phyloP scores from a whole-genome alignment of 2,113 vertebrate genomes.

The Merops nubicus region DNA sequence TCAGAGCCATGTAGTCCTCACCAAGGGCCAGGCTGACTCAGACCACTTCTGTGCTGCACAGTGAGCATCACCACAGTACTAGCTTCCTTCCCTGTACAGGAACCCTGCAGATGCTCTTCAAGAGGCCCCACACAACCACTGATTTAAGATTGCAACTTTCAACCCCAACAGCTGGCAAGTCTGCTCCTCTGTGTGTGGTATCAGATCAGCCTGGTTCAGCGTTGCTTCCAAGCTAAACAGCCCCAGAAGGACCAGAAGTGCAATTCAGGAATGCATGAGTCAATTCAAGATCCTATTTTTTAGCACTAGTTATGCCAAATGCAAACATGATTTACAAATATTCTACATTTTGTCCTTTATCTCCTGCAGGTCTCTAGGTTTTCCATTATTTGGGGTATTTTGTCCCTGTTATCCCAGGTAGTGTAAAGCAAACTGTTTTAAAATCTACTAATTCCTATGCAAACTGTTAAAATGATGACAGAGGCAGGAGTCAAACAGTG shows the following conservation, averaged over 20 bases:
- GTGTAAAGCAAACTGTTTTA: neutral
- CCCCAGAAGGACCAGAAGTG: neutral
- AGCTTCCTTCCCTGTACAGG: neutral
- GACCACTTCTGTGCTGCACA: rapidly evolving
- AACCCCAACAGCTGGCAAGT: neutral
- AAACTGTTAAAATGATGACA: neutral
- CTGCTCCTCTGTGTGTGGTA: too few species aligned
- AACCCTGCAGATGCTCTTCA: neutral
- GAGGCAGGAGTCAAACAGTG: neutral
- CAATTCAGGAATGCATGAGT: neutral
- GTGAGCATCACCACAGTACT: neutral
- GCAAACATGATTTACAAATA: neutral
- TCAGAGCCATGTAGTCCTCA: neutral
- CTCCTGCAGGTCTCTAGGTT: neutral
- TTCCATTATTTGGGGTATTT: neutral
- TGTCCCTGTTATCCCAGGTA: neutral
- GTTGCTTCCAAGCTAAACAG: neutral
- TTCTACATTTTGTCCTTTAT: neutral
- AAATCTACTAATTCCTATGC: neutral
- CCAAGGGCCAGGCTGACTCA: rapidly evolving
- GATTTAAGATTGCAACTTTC: neutral
- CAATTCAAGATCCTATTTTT: neutral
- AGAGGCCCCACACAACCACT: neutral
- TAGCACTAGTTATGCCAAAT: neutral
- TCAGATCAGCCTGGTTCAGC: neutral